phyloP scores from a whole-genome alignment of 2,888 invertebrate genomes.

The Sicus ferrugineus region DNA sequence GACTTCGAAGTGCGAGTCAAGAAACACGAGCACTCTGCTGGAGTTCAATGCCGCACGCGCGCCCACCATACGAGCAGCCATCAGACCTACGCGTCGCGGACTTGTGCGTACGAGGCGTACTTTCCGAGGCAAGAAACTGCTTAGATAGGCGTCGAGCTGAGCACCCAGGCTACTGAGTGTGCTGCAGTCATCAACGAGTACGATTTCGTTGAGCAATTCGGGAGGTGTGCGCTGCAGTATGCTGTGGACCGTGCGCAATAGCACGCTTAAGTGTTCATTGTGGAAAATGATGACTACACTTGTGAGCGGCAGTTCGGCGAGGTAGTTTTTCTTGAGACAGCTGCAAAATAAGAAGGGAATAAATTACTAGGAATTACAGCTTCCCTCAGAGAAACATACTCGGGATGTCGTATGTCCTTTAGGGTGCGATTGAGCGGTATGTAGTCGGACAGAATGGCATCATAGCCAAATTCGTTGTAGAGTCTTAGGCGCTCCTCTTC shows the following conservation, averaged over 20 bases:
- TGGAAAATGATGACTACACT: constrained; percentile 91
- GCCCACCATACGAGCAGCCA: constrained; percentile 84
- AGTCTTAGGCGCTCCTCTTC: constrained; percentile 11
- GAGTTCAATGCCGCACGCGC: constrained; percentile 72
- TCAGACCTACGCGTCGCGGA: constrained; percentile 78
- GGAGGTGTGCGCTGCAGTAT: constrained; percentile 84
- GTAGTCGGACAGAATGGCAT: constrained; percentile 19
- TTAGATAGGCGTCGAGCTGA: constrained; percentile 76
- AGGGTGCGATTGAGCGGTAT: constrained; percentile 12
- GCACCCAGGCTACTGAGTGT: constrained; percentile 67
- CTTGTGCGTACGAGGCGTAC: constrained; percentile 77
- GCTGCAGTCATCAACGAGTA: constrained; percentile 86
- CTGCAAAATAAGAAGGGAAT: constrained; percentile 29
- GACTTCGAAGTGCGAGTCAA: constrained; percentile 90
- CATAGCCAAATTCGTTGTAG: constrained; percentile 7
- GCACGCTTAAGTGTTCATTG: constrained; percentile 88
- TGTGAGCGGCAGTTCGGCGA: constrained; percentile 69
- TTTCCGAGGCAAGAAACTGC: constrained; percentile 67
- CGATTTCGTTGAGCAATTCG: constrained; percentile 83
- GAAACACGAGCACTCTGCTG: constrained; percentile 82
- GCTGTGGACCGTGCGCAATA: constrained; percentile 79
- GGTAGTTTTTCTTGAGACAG: constrained; percentile 47
- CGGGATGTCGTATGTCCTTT: constrained; percentile 6
- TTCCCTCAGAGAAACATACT: neutral
- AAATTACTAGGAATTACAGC: neutral